phyloP scores from a whole-genome alignment of 2,888 invertebrate genomes.

The Melanargia galathea region DNA sequence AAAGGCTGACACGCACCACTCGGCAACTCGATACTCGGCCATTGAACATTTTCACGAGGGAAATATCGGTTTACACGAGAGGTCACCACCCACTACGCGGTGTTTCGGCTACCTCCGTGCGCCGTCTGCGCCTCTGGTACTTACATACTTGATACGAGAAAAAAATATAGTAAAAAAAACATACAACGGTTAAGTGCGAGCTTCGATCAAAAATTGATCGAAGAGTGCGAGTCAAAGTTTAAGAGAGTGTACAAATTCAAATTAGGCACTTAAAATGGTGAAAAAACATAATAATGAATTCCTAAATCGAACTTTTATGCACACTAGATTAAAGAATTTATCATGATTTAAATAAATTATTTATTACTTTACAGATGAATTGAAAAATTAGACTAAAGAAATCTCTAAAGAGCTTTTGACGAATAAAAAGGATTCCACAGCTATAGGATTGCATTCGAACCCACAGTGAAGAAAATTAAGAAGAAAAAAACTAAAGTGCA shows the following conservation, averaged over 20 bases:
- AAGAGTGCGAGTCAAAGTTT: no score
- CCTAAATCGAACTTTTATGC: neutral
- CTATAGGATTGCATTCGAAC: conserved; percentile 3
- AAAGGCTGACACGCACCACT: conserved; percentile 70
- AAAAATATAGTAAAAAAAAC: conserved; percentile 32
- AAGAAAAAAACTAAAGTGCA: conserved; percentile 13
- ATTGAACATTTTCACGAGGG: conserved; percentile 79
- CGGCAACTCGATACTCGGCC: conserved; percentile 71
- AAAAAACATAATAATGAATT: neutral
- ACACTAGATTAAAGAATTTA: neutral
- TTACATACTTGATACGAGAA: conserved; percentile 26
- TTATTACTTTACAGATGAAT: no score
- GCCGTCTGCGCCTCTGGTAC: conserved; percentile 54
- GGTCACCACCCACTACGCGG: conserved; percentile 72
- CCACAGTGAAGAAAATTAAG: conserved; percentile 7
- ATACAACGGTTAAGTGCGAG: neutral
- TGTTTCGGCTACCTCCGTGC: conserved; percentile 48
- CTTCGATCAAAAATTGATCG: no score
- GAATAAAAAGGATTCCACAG: neutral
- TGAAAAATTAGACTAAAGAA: neutral
- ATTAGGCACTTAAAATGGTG: no score
- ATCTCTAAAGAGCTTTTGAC: neutral
- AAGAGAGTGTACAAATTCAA: no score
- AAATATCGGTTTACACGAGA: conserved; percentile 77
- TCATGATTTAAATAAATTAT: no score